Evolutionary conservation across 1,140 invertebrate species (phyloP), one percentile per base, ranked within the genome.

Genomic region (Medauroidea extradentata): DNA sequence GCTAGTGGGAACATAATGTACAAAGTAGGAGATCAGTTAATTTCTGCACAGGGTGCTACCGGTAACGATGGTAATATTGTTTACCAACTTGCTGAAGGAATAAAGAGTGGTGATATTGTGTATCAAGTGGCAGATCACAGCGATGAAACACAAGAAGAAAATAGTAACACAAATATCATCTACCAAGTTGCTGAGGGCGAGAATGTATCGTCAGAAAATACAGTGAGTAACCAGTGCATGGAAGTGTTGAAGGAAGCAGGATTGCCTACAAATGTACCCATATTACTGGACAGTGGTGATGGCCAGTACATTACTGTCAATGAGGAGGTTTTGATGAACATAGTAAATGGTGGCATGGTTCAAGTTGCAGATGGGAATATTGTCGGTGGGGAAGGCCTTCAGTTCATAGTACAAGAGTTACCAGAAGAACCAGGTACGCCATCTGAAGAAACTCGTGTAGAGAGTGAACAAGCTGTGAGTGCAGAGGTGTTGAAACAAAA

Each of bases 281-380:
- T 81, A 61, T 65, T 81, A 3, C 77, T 80, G 49, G 79, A 81
- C 63, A 79, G 76, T 34, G 78, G 79, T 9, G 78, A 81, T 61
- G 79, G 80, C 0, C 79, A 78, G 1, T 80, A 80, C 54, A 76
- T 81, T 5, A 79, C 79, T 43, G 74, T 81, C 8, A 80, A 79
- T 54, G 80, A 80, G 71, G 78, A 80, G 72, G 76, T 80, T 21
- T 70, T 80, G 19, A 70, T 78, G 52, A 77, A 79, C 60, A 78
- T 81, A 72, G 77, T 78, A 2, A 76, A 78, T 64, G 79, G 78
- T 63, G 79, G 58, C 13, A 34, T 60, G 24, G 24, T 60, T 1
- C 58, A 60, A 25, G 51, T 60, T 5, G 34, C 43, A 13, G 56
- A 57, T 19, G 56, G 56, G n/a, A 57, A 48, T 41, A 27, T 57